phyloP scores from a whole-genome alignment of 2,797 vertebrate species.

The Scyliorhinus canicula region DNA sequence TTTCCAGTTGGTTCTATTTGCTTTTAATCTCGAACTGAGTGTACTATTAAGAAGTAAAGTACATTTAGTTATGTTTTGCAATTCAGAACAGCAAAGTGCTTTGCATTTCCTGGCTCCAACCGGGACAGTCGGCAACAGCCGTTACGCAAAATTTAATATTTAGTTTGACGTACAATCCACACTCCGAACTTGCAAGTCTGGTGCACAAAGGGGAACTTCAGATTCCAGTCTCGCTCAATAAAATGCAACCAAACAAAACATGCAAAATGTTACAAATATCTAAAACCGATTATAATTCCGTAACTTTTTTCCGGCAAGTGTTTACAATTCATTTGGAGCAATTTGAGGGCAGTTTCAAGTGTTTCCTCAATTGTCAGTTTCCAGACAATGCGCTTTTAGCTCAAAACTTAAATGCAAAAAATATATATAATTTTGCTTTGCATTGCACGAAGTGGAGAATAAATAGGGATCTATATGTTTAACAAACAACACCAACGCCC shows the following conservation, averaged over 20 bases:
- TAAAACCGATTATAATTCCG: not conserved
- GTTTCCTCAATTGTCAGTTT: not conserved
- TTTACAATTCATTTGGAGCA: not conserved
- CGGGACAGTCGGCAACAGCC: not conserved
- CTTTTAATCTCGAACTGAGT: not conserved
- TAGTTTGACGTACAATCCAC: not conserved
- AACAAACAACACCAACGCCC: not conserved
- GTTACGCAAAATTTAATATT: not conserved
- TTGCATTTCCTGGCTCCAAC: not conserved
- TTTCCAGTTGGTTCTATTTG: not conserved
- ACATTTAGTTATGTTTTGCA: conserved; percentile 10
- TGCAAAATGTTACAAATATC: not conserved
- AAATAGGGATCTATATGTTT: not conserved
- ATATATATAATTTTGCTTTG: not conserved
- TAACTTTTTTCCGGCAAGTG: not conserved
- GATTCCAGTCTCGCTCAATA: not conserved
- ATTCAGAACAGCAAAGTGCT: not conserved
- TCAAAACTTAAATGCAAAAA: not conserved
- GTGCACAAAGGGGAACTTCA: not conserved
- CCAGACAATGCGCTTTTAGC: not conserved
- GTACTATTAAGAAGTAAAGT: conserved; percentile 3
- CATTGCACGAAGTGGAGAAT: not conserved
- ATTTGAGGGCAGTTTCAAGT: not conserved
- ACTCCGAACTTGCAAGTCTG: not conserved
- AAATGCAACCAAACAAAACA: not conserved